Evolutionary conservation across 2,113 vertebrate genomes (phyloP), one percentile per base, ranked within the genome.

Genomic region (Pleuronectes platessa): DNA sequence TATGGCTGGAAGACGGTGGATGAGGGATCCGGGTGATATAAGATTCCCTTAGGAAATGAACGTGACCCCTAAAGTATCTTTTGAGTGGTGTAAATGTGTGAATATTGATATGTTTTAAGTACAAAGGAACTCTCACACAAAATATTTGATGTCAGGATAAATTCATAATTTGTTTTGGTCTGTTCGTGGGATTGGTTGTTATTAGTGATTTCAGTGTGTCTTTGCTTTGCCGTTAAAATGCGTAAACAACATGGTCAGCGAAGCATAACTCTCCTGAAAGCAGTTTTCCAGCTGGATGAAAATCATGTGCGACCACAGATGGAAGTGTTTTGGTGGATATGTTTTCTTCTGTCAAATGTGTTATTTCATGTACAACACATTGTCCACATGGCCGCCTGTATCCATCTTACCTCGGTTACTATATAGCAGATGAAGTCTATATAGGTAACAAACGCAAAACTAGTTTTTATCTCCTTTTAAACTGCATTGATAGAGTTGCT

Each of bases 301-400:
- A 76, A 56, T 72, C 42, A 40, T 27, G 47, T 58, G 26, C 6
- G 56, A 27, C 20, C n/a, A 69, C 82, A 85, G 71, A 72, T 85
- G 78, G 78, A 85, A 67, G n/a, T 61, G 58, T 47, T 83, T 74
- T 80, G 35, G 61, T 63, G n/a, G 54, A 59, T 20, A 74, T 71
- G 74, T 73, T 55, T 73, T 63, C 47, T 64, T 63, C 62, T 59
- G 68, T 77, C 24, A 66, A 61, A 76, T 76, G 60, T 82, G 35
- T 61, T 66, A 79, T 61, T 82, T 72, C 27, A 72, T 51, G 15
- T 51, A 62, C 5, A 37, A 24, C 63, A 70, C 64, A 61, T 82
- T 68, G 55, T 60, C 67, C 49, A 59, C 45, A 63, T 78, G 74
- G 51, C 4, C 10, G 20, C 68, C 31, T 68, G 23, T 3, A 8